Conservation (phyloP, 2,797 vertebrate genomes). For the Kryptopterus vitreolus region DNA sequence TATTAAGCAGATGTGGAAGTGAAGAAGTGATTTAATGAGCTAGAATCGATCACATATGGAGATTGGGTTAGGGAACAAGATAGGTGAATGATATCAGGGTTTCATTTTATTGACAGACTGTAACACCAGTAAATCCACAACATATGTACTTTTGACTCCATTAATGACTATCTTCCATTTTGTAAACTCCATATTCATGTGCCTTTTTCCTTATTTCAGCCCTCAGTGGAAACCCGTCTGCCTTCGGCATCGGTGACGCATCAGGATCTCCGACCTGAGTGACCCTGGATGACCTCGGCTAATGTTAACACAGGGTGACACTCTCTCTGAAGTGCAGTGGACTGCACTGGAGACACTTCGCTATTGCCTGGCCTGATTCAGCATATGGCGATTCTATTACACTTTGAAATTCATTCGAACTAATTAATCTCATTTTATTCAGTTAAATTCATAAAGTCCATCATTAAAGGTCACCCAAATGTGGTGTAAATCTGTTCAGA, state of each 20-base stretch:
- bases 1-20: background rate
- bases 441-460: background rate
- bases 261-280: constrained; percentile 10
- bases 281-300: constrained; percentile 42
- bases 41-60: background rate
- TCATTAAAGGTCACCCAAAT: constrained; percentile 6
- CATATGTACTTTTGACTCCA: background rate
- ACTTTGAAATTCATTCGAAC: background rate
- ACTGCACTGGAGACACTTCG: constrained; percentile 15
- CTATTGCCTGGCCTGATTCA: constrained; percentile 13
- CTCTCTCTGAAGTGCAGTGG: constrained; percentile 1
- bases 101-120: background rate
- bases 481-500: background rate
- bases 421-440: background rate
- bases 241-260: background rate
- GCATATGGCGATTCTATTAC: background rate
- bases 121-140: background rate
- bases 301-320: constrained; percentile 40
- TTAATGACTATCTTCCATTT: background rate
- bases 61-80: background rate
- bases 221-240: background rate
- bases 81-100: background rate
- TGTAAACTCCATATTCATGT: too few species aligned
- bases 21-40: background rate
- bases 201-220: background rate